Evolutionary conservation across 2,113 vertebrate genomes (phyloP).

Genomic region (Eleginops maclovinus): DNA sequence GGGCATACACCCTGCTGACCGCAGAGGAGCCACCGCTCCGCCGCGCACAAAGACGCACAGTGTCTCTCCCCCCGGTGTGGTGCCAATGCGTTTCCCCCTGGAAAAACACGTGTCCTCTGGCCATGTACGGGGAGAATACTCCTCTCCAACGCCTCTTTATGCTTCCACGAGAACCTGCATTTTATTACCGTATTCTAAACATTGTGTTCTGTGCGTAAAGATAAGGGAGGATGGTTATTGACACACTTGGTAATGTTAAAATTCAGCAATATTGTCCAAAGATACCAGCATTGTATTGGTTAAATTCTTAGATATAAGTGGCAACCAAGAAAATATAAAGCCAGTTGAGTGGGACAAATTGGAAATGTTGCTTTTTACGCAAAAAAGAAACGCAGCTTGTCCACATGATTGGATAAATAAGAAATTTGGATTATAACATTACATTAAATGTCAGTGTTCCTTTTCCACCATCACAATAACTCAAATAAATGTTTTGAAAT

Average conservation of each 20-base stretch:
- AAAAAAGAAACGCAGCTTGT: not conserved
- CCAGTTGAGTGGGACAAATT: not conserved
- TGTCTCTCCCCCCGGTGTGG: conserved; percentile 52
- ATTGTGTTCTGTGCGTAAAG: not conserved
- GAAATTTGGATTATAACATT: not conserved
- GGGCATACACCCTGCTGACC: conserved; percentile 60
- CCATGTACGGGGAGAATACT: conserved; percentile 1
- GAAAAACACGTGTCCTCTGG: conserved; percentile 9
- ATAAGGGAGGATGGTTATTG: not conserved
- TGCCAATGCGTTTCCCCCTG: conserved; percentile 46
- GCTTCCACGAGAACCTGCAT: not conserved
- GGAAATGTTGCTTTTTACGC: not conserved
- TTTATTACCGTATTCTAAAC: not conserved
- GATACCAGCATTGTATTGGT: not conserved
- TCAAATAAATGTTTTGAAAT: not conserved
- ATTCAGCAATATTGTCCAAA: not conserved
- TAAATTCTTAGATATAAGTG: not conserved
- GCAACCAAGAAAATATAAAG: not conserved
- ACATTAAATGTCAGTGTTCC: not conserved
- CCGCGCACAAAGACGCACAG: conserved; percentile 81
- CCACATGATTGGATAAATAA: not conserved
- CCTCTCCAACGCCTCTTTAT: not conserved
- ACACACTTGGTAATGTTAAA: not conserved
- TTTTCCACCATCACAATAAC: not conserved
- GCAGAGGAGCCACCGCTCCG: conserved; percentile 47